phyloP scores from a whole-genome alignment of 2,888 invertebrate species.

The Troglohyphantes excavatus region DNA sequence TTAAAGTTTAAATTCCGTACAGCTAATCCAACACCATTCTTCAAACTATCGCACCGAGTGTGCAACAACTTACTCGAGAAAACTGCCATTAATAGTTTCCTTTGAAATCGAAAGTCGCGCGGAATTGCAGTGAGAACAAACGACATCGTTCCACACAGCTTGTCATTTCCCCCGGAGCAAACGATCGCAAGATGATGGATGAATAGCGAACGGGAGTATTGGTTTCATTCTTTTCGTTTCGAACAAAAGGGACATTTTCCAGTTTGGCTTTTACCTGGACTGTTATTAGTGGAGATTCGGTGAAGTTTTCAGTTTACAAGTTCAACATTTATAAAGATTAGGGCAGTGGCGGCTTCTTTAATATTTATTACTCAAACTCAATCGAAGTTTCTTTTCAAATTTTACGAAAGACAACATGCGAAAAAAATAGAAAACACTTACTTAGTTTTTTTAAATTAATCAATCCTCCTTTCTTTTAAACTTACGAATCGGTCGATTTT shows the following conservation, averaged over 20 bases:
- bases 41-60: not conserved
- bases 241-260: not conserved
- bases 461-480: no score
- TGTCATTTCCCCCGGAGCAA: not conserved
- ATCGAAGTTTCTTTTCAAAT: no score
- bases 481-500: no score
- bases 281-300: no score
- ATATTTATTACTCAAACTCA: no score
- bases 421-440: no score
- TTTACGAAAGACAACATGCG: no score
- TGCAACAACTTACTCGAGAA: not conserved
- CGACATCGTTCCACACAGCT: not conserved
- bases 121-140: not conserved
- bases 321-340: no score
- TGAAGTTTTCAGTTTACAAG: no score
- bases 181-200: conserved; percentile 1
- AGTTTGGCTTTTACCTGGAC: not conserved
- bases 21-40: not conserved
- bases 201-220: not conserved
- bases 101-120: not conserved
- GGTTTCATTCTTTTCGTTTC: not conserved
- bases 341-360: no score
- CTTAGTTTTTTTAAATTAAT: no score
- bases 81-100: not conserved
- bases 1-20: not conserved